A percentile compares a stretch with the other conserved stretches of the same genome.
These are phyloP conservation scores for Idris sp. DNA, from an alignment of 1,140 invertebrate genomes.

Conservation along the genomic window DNA sequence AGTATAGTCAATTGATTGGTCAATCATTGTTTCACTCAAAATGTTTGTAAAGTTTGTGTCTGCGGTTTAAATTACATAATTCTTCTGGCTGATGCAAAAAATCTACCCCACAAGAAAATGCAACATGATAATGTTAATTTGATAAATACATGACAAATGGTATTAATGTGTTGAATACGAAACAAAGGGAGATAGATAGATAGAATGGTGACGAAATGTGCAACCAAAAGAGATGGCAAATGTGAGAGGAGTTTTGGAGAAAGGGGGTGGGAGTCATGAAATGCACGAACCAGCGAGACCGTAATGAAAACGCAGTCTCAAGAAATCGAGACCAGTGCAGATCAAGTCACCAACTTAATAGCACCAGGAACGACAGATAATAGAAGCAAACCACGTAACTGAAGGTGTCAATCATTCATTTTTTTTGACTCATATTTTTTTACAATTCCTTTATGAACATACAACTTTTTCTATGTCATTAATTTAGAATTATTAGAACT, in stretches of 20 bases:
- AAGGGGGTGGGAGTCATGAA: constrained; percentile 71
- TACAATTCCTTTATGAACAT: too few relatives aligned
- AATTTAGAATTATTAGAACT: too few relatives aligned
- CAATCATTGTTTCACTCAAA: constrained; percentile 39
- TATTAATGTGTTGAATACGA: too few relatives aligned
- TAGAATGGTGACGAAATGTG: constrained; percentile 1
- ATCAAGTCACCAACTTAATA: constrained; percentile 58
- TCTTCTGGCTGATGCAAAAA: too few relatives aligned
- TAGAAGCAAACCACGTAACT: constrained; percentile 15
- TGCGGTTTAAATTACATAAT: too few relatives aligned
- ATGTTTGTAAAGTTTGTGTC: too few relatives aligned
- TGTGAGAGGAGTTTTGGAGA: constrained; percentile 72
- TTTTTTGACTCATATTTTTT: background rate
- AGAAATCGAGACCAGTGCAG: constrained; percentile 71
- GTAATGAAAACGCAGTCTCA: constrained; percentile 69
- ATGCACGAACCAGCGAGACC: constrained; percentile 65
- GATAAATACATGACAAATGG: too few relatives aligned
- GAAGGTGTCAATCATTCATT: constrained; percentile 21
- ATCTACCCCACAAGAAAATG: constrained; percentile 49
- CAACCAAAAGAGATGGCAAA: constrained; percentile 60
- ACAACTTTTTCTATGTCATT: too few relatives aligned
- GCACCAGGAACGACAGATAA: constrained; percentile 35
- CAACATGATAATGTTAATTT: too few relatives aligned
- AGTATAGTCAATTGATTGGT: constrained; percentile 22
- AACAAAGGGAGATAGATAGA: constrained; percentile 41